phyloP scores from a whole-genome alignment of 2,113 vertebrate genomes.

The Recurvirostra avosetta region DNA sequence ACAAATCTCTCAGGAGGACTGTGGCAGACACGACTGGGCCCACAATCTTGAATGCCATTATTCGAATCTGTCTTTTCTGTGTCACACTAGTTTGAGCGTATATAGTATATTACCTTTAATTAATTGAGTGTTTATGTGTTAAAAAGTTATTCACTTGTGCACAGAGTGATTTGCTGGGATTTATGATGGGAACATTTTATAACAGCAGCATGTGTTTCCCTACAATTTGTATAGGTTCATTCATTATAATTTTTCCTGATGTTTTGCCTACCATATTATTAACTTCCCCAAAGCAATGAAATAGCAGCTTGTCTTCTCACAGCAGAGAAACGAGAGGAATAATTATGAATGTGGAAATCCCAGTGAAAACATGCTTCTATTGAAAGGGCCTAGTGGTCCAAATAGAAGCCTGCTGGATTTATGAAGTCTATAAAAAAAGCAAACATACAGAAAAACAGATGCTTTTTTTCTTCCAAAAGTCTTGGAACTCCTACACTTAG shows the following conservation, averaged over 20 bases:
- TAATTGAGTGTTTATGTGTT: slow-evolving; percentile 84
- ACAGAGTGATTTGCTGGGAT: slow-evolving; percentile 76
- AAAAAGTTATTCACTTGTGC: slow-evolving; percentile 81
- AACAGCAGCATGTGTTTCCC: slow-evolving; percentile 77
- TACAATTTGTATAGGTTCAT: slow-evolving; percentile 81
- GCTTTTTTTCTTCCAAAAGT: slow-evolving; percentile 66
- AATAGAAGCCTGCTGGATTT: slow-evolving; percentile 76
- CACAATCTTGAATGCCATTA: slow-evolving; percentile 61
- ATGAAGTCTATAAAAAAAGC: slow-evolving; percentile 74
- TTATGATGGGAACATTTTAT: slow-evolving; percentile 81
- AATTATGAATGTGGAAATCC: slow-evolving; percentile 85
- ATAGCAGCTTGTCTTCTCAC: slow-evolving; percentile 79
- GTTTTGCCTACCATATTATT: slow-evolving; percentile 86
- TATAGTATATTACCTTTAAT: slow-evolving; percentile 76
- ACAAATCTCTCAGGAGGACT: slow-evolving; percentile 17
- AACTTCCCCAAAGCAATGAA: slow-evolving; percentile 82
- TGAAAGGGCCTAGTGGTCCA: slow-evolving; percentile 74
- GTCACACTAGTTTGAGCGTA: slow-evolving; percentile 68
- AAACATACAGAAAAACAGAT: slow-evolving; percentile 72
- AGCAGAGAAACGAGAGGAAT: slow-evolving; percentile 78
- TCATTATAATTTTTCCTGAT: slow-evolving; percentile 86
- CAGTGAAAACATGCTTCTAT: slow-evolving; percentile 80
- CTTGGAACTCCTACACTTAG: slow-evolving; percentile 51
- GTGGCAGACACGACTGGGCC: slow-evolving; percentile 35
- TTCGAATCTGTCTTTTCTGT: slow-evolving; percentile 66